These are phyloP conservation scores for Muscidifurax raptorellus DNA, from an alignment of 1,140 invertebrate species.

Conservation along the genomic window DNA sequence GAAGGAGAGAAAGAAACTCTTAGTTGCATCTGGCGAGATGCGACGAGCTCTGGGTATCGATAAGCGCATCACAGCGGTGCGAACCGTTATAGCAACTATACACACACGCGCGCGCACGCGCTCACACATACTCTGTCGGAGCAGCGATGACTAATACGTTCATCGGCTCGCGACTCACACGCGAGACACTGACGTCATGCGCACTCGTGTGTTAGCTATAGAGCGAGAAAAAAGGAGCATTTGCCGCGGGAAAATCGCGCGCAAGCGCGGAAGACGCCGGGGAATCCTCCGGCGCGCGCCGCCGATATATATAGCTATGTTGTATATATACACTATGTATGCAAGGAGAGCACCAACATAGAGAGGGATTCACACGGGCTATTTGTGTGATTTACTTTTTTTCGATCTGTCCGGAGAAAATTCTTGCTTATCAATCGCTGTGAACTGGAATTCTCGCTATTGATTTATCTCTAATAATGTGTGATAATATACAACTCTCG, in stretches of 20 bases:
- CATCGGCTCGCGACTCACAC: conserved; percentile 35
- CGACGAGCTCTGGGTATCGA: conserved; percentile 8
- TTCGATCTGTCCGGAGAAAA: too few relatives aligned
- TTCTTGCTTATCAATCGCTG: too few relatives aligned
- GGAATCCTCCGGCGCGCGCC: neutral
- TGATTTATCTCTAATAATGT: too few relatives aligned
- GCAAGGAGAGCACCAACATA: neutral
- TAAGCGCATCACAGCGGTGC: neutral
- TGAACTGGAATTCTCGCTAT: too few relatives aligned
- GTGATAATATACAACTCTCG: too few relatives aligned
- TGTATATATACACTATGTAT: neutral
- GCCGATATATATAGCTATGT: too few relatives aligned
- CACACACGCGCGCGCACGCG: neutral
- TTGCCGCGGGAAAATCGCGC: conserved; percentile 23
- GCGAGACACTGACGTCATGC: conserved; percentile 30
- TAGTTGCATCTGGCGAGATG: neutral
- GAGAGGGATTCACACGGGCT: neutral
- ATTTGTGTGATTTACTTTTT: too few relatives aligned
- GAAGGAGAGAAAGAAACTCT: neutral
- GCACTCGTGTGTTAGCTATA: neutral
- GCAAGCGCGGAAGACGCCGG: neutral
- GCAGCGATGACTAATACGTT: conserved; percentile 7
- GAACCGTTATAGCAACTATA: conserved; percentile 26
- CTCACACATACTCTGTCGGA: neutral
- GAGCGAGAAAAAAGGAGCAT: neutral